These are phyloP conservation scores for Semnornis frantzii DNA, from an alignment of 2,113 vertebrate genomes.

Conservation along the genomic window DNA sequence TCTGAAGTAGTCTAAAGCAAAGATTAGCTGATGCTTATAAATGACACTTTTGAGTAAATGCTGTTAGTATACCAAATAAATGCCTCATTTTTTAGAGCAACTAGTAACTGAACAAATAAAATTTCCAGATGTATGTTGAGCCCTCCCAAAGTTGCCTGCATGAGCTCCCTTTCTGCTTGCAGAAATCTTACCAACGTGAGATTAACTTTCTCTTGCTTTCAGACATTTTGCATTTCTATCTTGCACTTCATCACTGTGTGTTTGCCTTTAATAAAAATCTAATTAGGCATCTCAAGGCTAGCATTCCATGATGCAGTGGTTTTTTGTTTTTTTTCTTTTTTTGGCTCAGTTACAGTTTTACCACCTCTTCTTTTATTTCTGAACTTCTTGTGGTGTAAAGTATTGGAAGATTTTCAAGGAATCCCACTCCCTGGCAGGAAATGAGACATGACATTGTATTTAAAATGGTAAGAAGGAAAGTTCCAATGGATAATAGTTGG, in stretches of 20 bases:
- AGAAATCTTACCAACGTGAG: not conserved
- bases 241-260: not conserved
- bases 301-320: not conserved
- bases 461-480: not conserved
- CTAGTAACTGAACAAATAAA: not conserved
- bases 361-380: not conserved
- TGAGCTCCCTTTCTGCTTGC: not conserved
- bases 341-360: not conserved
- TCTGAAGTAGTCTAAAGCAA: not conserved
- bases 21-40: slow-evolving; percentile 1
- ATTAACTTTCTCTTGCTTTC: not conserved
- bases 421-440: not conserved
- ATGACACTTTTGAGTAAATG: not conserved
- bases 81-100: not conserved
- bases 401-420: not conserved
- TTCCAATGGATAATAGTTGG: not conserved
- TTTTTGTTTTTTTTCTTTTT: not conserved
- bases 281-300: not conserved
- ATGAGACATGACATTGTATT: not conserved
- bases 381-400: not conserved
- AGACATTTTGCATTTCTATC: not conserved
- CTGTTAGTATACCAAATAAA: not conserved
- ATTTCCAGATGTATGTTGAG: not conserved
- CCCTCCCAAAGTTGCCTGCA: not conserved
- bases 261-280: not conserved